Evolutionary conservation across 2,113 vertebrate genomes (phyloP).

Genomic region (Guaruba guarouba): DNA sequence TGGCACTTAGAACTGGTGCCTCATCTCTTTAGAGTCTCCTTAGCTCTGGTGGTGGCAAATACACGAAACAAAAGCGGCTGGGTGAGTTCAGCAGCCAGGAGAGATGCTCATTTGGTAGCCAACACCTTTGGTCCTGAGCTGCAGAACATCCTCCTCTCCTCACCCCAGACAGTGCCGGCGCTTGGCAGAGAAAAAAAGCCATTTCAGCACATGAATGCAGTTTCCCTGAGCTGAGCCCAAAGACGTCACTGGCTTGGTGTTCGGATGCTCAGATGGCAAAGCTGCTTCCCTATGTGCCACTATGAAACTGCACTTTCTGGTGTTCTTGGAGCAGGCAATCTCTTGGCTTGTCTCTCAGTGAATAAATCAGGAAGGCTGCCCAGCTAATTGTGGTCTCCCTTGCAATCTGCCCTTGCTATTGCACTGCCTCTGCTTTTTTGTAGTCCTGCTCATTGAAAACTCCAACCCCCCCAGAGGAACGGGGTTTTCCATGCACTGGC

Average conservation of each 20-base stretch:
- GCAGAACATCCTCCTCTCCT: not conserved
- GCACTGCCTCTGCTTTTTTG: rapidly evolving
- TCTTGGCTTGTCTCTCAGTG: not conserved
- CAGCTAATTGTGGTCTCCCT: too few species aligned
- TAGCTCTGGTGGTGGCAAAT: not conserved
- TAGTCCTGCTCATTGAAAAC: not conserved
- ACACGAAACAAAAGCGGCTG: not conserved
- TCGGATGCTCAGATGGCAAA: rapidly evolving
- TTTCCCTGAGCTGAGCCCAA: not conserved
- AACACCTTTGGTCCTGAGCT: rapidly evolving
- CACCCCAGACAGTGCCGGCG: not conserved
- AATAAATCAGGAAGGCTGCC: not conserved
- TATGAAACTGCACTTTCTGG: rapidly evolving
- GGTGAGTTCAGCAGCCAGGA: not conserved
- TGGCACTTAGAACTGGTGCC: not conserved
- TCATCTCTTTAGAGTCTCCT: not conserved
- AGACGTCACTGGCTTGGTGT: not conserved
- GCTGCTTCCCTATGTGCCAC: not conserved
- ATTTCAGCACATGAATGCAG: not conserved
- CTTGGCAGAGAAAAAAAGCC: not conserved
- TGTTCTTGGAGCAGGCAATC: not conserved
- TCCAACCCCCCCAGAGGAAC: rapidly evolving
- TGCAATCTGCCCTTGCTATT: not conserved
- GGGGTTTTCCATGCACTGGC: rapidly evolving
- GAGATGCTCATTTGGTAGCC: rapidly evolving